Evolutionary conservation across 2,888 invertebrate genomes (phyloP).

Genomic region (Zootermopsis nevadensis): DNA sequence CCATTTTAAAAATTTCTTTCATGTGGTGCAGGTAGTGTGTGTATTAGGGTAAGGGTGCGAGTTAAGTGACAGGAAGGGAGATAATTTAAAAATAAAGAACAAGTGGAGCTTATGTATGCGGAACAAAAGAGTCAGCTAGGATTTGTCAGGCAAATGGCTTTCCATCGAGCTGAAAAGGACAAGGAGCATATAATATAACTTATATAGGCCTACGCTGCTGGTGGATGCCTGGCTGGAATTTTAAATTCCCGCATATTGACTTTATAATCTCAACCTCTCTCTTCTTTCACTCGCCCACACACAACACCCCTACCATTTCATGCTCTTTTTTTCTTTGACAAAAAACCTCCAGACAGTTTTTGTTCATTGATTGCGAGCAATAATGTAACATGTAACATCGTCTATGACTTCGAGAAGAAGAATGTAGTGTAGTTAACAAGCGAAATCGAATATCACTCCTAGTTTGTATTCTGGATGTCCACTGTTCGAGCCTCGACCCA

Average conservation of each 20-base stretch:
- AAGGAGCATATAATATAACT: constrained; percentile 10
- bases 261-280: constrained; percentile 50
- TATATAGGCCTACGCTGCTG: too few species aligned
- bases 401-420: too few species aligned
- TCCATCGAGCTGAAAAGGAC: constrained; percentile 36
- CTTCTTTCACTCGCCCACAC: constrained; percentile 1
- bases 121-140: constrained; percentile 47
- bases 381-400: background rate
- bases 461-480: too few species aligned
- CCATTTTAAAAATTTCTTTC: constrained; percentile 23
- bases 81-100: constrained; percentile 49
- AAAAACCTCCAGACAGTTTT: constrained; percentile 15
- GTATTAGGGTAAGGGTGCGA: constrained; percentile 14
- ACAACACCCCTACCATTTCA: background rate
- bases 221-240: constrained; percentile 48
- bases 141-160: constrained; percentile 50
- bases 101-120: constrained; percentile 44
- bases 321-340: background rate
- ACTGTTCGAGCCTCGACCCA: too few species aligned
- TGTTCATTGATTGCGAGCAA: too few species aligned
- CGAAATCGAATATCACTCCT: too few species aligned
- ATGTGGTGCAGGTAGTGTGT: constrained; percentile 9
- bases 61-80: constrained; percentile 39
- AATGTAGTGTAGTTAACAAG: too few species aligned
- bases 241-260: constrained; percentile 52